Base-by-base conservation (phyloP, 2,888 invertebrate genomes). In the Eretmocerus hayati region DNA sequence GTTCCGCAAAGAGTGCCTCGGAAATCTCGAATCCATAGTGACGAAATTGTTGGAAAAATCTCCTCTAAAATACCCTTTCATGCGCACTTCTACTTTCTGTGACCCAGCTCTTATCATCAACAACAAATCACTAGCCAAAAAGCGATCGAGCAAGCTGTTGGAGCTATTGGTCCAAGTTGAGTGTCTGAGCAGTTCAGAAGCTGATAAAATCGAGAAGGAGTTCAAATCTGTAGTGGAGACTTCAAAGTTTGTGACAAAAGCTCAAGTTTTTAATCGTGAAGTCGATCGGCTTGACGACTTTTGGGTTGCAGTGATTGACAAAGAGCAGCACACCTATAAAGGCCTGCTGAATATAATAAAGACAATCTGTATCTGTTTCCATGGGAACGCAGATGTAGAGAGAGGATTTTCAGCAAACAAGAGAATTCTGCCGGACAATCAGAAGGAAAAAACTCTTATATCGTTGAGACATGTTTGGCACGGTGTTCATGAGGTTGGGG, bases 401-500 rank as follows among this genome's bases (percentile, higher is more conserved):
- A n/a, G n/a, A n/a, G n/a, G n/a, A n/a, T n/a, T 39, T 23, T 39
- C 39, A 15, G 26, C 26, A 13, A 22, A 39, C 26, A 39, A 39
- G 15, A 15, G 26, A 18, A 15, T 22, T 18, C 26, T 39, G 16
- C 26, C 26, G n/a, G 23, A 5, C 8, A 39, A 22, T 16, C 23
- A 39, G 26, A 39, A 39, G 16, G 23, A 39, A 39, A 22, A 21
- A 39, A 23, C 39, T 9, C 13, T 39, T 16, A 9, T 23, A 18
- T 22, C 39, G 11, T 5, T 22, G n/a, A 23, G 22, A 23, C 23
- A 39, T 23, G 39, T 39, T 15, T 39, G 39, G 39, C 39, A 39
- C 16, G 39, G 23, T 15, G 23, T 22, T n/a, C 39, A 39, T 18
- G 15, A 39, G 22, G 5, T 15, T 5, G 39, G 39, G 22, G 23